These are phyloP conservation scores for Regulus satrapa DNA, from an alignment of 2,113 vertebrate genomes.

Conservation along the genomic window DNA sequence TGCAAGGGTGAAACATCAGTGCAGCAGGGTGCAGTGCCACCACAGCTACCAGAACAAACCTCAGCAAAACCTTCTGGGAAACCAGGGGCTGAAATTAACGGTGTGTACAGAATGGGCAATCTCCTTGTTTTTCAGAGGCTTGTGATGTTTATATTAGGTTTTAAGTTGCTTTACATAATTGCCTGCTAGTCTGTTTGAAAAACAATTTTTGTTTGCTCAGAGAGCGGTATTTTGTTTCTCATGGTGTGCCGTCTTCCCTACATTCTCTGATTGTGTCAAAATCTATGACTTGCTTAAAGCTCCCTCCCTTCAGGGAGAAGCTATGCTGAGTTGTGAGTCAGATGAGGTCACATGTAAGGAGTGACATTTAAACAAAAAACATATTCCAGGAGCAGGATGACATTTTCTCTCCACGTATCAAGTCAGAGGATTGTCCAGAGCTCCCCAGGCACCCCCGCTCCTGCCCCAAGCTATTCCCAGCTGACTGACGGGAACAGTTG, in stretches of 20 bases:
- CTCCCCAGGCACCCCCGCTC: neutral
- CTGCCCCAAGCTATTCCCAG: neutral
- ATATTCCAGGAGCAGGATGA: neutral
- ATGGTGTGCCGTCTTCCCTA: neutral
- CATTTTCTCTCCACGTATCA: conserved; percentile 12
- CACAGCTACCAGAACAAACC: neutral
- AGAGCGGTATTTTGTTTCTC: neutral
- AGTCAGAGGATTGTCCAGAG: neutral
- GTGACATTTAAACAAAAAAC: conserved; percentile 1
- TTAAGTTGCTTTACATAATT: neutral
- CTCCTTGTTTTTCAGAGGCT: neutral
- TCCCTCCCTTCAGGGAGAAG: neutral
- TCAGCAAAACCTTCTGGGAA: neutral
- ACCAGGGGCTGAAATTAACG: neutral
- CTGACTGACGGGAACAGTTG: conserved; percentile 33
- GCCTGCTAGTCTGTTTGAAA: neutral
- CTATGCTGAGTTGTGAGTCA: conserved; percentile 4
- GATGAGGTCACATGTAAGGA: neutral
- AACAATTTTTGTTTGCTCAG: neutral
- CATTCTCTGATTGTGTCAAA: neutral
- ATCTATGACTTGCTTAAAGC: neutral
- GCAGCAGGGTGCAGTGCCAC: neutral
- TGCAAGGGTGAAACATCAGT: neutral
- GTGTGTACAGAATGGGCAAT: neutral
- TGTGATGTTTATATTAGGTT: neutral